phyloP scores from a whole-genome alignment of 2,113 vertebrate species.

The Chaetorhynchus papuensis region DNA sequence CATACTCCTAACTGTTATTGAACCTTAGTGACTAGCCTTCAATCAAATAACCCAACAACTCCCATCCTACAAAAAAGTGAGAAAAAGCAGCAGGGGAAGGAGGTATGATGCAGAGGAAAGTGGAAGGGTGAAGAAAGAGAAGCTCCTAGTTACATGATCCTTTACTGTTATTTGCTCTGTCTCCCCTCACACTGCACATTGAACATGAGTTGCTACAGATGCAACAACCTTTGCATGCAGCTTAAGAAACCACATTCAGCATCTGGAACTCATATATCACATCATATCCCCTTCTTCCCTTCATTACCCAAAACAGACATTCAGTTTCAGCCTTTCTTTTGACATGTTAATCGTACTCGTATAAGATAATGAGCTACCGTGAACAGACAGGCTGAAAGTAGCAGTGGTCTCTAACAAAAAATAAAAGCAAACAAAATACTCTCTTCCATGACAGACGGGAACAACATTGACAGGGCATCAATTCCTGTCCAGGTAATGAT shows the following conservation, averaged over 20 bases:
- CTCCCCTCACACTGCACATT: not conserved
- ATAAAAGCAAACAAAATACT: not conserved
- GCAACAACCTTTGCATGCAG: not conserved
- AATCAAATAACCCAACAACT: not conserved
- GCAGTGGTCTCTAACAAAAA: not conserved
- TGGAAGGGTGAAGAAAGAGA: not conserved
- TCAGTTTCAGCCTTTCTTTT: not conserved
- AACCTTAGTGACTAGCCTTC: not conserved
- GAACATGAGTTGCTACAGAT: not conserved
- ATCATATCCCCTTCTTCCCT: not conserved
- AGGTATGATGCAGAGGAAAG: not conserved
- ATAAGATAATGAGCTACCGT: not conserved
- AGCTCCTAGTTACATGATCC: not conserved
- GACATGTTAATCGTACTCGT: not conserved
- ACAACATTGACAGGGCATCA: not conserved
- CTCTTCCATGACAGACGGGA: not conserved
- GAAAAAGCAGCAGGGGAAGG: not conserved
- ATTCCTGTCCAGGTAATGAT: not conserved
- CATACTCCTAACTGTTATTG: not conserved
- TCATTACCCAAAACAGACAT: not conserved
- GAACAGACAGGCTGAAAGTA: not conserved
- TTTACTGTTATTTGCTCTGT: not conserved
- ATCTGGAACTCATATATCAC: slow-evolving; percentile 11
- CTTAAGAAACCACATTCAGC: not conserved
- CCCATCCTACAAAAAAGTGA: not conserved